Base-by-base conservation (phyloP, 2,113 vertebrate species). In the Corvus cornix region DNA sequence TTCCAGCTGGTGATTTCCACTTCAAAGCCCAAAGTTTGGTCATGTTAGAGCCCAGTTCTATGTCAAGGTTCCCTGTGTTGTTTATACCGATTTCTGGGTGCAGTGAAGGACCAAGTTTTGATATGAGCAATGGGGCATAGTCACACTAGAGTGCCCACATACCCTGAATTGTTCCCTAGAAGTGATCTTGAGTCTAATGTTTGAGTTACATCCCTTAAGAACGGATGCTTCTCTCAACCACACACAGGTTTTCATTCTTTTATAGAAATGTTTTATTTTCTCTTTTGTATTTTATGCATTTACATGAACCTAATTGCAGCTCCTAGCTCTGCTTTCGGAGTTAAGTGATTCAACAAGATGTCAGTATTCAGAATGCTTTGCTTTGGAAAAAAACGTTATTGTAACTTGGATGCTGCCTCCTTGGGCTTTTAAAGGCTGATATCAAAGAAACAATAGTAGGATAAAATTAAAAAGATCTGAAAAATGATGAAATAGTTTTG, bases 381-480 rank as follows among this genome's bases (percentile, higher is more conserved):
- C 49, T 87, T 75, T 66, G 39, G 68, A 16, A 68, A 96, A 37
- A 79, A 86, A 59, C 11, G 33, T 33, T 93, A 79, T 85, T 93
- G 31, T 81, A 80, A 49, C 52, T 64, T 48, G 49, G 49, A 87
- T 56, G 44, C 17, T 95, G 35, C 80, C 59, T 72, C 80, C 63
- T 41, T 81, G 39, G 52, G 48, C 73, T 89, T 79, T 92, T 89
- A 63, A 90, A 88, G 37, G 20, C 73, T 83, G 10, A 33, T 69
- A 78, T 83, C 31, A 84, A 93, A 95, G 76, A 87, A 90, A 78
- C 46, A 93, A 44, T 48, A 81, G 37, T 44, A 92, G 37, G 55
- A 22, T 66, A 80, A 94, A 90, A 84, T 95, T 43, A 41, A 94
- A 90, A 81, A 89, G 56, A 82, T 96, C 84, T 88, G 94, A 48